A percentile compares a stretch with the other conserved stretches of the same genome.
These are phyloP conservation scores for Delphinapterus leucas DNA, from an alignment of 2,113 vertebrate species.

Conservation along the genomic window DNA sequence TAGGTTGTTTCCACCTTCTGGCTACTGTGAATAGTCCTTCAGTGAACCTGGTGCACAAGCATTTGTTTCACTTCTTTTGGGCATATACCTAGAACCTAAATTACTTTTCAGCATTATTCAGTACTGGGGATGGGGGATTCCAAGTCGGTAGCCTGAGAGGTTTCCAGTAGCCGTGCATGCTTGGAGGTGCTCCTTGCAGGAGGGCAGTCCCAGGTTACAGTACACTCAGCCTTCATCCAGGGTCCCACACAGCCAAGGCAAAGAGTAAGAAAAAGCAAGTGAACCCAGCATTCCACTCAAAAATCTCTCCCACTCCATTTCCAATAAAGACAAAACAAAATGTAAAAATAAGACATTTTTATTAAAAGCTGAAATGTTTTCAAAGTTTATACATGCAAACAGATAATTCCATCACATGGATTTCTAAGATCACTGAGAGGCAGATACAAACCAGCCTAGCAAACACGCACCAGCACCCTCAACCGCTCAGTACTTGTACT, in stretches of 20 bases:
- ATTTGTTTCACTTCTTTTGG: neutral
- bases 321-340: neutral
- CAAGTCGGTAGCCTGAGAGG: neutral
- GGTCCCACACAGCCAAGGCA: neutral
- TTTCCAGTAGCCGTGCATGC: too few species aligned
- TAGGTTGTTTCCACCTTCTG: neutral
- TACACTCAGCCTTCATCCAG: neutral
- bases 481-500: rapidly evolving
- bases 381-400: neutral
- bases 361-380: constrained; percentile 36
- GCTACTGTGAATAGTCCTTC: neutral
- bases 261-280: neutral
- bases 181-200: rapidly evolving
- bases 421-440: neutral
- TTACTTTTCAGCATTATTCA: neutral
- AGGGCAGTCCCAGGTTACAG: rapidly evolving
- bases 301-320: neutral
- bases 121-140: neutral
- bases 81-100: neutral
- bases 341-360: constrained; percentile 40
- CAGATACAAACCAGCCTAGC: neutral
- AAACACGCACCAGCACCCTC: too few species aligned
- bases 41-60: neutral
- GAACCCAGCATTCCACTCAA: neutral
- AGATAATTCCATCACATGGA: neutral